Percentiles rank a stretch among this genome's conserved stretches.
Evolutionary conservation across 2,113 vertebrate genomes (phyloP).

Genomic region (Etia nguti): DNA sequence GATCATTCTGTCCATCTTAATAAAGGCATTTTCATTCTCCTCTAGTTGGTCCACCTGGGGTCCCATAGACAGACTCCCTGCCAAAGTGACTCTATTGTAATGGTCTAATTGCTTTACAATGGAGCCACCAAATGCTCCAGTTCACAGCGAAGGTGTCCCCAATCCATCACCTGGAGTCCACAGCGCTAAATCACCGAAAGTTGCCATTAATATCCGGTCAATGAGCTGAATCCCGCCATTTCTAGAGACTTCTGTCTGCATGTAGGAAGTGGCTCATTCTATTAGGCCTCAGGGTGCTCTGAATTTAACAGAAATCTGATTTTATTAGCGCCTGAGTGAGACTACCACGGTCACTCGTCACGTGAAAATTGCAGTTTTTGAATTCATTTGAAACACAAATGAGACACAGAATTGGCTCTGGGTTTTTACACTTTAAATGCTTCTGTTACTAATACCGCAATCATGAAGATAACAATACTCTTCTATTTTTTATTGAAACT

Average conservation of each 20-base stretch:
- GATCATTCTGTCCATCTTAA: background rate
- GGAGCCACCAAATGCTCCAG: conserved; percentile 29
- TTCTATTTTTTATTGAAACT: background rate
- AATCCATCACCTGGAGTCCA: conserved; percentile 36
- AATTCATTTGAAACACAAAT: background rate
- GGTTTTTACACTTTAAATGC: background rate
- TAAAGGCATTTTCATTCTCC: background rate
- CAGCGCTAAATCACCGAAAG: conserved; percentile 39
- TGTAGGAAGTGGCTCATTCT: conserved; percentile 14
- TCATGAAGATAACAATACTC: background rate
- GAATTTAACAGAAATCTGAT: background rate
- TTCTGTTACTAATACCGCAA: background rate
- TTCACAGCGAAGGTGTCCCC: conserved; percentile 46
- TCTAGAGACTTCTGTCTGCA: conserved; percentile 22
- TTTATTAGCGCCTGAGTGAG: background rate
- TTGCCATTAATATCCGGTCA: conserved; percentile 46
- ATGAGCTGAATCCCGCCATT: conserved; percentile 28
- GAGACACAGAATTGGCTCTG: background rate
- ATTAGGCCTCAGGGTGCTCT: background rate
- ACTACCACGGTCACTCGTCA: background rate
- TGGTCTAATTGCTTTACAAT: conserved; percentile 41
- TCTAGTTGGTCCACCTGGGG: background rate
- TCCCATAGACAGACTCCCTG: background rate
- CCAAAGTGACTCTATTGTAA: conserved; percentile 22
- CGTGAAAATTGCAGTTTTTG: background rate